Evolutionary conservation across 2,888 invertebrate genomes (phyloP).

Genomic region (Druceiella hillmani): DNA sequence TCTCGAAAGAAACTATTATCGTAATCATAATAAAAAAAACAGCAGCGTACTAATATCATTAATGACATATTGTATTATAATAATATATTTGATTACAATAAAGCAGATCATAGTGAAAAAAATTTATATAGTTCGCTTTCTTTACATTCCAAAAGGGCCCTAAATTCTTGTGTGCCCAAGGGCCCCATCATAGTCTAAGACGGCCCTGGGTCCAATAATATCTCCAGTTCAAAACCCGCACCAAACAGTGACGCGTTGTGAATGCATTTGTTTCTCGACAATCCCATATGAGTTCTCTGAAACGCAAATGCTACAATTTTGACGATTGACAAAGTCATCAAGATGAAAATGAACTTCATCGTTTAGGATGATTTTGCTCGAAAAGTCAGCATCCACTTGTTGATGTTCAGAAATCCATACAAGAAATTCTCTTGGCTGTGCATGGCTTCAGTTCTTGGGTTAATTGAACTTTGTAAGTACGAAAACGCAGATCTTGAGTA

Average conservation of each 20-base stretch:
- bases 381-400: conserved; percentile 22
- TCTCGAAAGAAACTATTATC: too few relatives aligned
- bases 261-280: conserved; percentile 15
- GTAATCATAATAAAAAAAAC: too few relatives aligned
- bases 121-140: too few relatives aligned
- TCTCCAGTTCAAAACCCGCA: conserved; percentile 10
- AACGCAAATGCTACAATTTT: conserved; percentile 11
- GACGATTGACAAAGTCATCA: conserved; percentile 8
- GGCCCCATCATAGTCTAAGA: too few relatives aligned
- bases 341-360: conserved; percentile 25
- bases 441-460: conserved; percentile 26
- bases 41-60: too few relatives aligned
- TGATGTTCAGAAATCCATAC: conserved; percentile 4
- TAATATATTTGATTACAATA: too few relatives aligned
- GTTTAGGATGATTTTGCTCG: conserved; percentile 22
- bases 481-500: conserved; percentile 23
- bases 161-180: too few relatives aligned
- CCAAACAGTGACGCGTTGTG: conserved; percentile 16
- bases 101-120: too few relatives aligned
- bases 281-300: conserved; percentile 5
- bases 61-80: too few relatives aligned
- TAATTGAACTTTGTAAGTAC: conserved; percentile 26
- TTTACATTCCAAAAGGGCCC: too few relatives aligned
- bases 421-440: conserved; percentile 17
- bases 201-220: conserved; percentile 10